Base-by-base conservation (phyloP, 2,113 vertebrate species). In the Dendropsophus ebraccatus region DNA sequence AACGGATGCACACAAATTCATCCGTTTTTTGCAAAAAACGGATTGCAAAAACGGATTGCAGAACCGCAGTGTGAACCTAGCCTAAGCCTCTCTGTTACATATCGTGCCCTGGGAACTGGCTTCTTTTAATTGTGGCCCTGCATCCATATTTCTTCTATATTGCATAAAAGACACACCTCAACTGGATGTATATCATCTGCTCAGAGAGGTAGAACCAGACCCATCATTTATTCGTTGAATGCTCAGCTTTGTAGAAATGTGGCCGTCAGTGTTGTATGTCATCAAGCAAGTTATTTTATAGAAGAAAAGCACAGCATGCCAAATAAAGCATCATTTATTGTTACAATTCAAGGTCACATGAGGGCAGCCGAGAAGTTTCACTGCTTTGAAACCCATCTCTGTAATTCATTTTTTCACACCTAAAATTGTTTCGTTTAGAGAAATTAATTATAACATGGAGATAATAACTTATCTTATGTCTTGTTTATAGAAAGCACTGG, bases 241-340 rank as follows among this genome's bases (percentile, higher is more conserved):
- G 47, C 65, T 72, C 47, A 49, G 58, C 35, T 62, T 28, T 69
- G 6, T 70, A 30, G 23, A 5, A 47, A 69, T 28, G 67, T 30
- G 25, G 11, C 45, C 35, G 62, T 70, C 32, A 69, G 73, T 35
- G 45, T 70, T 82, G 65, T 32, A 82, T 70, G 16, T 56, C 37
- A 83, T 83, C 54, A 56, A 82, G n/a, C 6, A 50, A 70, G 49
- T 54, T 47, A 72, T 83, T 72, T 83, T 56, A 69, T 73, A 32
- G 17, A 50, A 58, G 49, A 32, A 73, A 49, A 28, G 69, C 67
- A 52, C 49, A 7, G 50, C 28, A n/a, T 73, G 41, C 67, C 67
- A 73, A 73, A 72, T 73, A 69, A 54, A 35, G 56, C 19, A 56
- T 21, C 81, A 54, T 83, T 54, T 54, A 52, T 72, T 83, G 21